Base-by-base conservation (phyloP, 1,140 invertebrate species). In the Danaus melanippus region DNA sequence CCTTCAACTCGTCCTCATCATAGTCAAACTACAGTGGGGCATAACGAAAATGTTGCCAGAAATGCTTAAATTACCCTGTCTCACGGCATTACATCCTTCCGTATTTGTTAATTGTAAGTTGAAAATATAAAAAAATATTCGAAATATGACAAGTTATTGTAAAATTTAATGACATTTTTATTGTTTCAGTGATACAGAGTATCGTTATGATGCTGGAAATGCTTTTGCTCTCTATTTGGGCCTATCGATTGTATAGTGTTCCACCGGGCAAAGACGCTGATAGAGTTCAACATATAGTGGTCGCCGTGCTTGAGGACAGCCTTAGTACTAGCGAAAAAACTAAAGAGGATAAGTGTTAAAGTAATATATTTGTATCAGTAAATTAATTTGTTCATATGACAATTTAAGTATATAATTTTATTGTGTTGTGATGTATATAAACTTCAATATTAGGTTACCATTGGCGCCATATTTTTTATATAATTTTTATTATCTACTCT, bases 141-240 rank as follows among this genome's bases (percentile, higher is more conserved):
- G 21, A 32, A 32, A 8, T 32, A 3, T 32, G 2, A 32, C 21
- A 32, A 7, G 21, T 32, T 32, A 0, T 32, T 1, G 1, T 3
- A 15, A 15, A 15, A 15, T 32, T 32, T 3, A 53, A 48, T 45
- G 10, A 42, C 46, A 42, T 50, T 50, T 50, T 63, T 67, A 60
- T 60, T 60, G 56, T 89, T 89, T 21, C 84, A 91, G 90, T 91
- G 63, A 83, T 91, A 42, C 88, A 91, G 69, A 90, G 91, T 62
- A 82, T 84, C 0, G 58, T 89, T 8, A 90, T 90, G 81, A 70
- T 91, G n/a, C 52, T 86, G 49, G 90, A 91, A 73, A 91, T 91
- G 89, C 72, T 91, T 5, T 50, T 90, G 1, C 72, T 92, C 4
- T 86, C 85, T 10, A 66, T 87, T n/a, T 81, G 88, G 67, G 90